These are phyloP conservation scores for Meteorus colon DNA, from an alignment of 2,888 invertebrate genomes.

Conservation along the genomic window DNA sequence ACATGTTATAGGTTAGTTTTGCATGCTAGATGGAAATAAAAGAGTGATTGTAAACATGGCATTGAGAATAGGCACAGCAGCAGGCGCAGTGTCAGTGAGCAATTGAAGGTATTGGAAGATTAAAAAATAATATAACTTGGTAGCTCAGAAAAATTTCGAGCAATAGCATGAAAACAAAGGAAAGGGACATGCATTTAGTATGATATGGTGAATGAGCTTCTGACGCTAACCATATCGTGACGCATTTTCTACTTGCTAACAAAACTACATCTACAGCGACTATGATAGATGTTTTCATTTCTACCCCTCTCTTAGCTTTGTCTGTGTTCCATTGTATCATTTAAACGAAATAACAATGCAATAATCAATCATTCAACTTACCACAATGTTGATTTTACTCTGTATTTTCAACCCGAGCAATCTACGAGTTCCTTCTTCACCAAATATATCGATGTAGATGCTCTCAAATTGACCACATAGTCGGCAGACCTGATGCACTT, in stretches of 20 bases:
- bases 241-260: not conserved
- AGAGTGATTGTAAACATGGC: not conserved
- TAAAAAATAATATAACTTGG: no score
- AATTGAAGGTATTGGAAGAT: no score
- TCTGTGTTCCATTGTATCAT: constrained; percentile 7
- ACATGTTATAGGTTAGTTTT: not conserved
- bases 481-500: constrained; percentile 63
- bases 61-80: not conserved
- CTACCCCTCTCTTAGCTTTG: constrained; percentile 42
- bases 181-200: constrained; percentile 4
- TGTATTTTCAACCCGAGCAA: constrained; percentile 67
- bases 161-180: not conserved
- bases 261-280: constrained; percentile 10
- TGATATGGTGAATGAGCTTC: not conserved
- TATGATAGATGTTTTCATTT: not conserved
- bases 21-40: not conserved
- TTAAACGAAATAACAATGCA: not conserved
- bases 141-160: not conserved
- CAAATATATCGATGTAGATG: constrained; percentile 69
- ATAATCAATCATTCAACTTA: constrained; percentile 55
- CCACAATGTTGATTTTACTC: constrained; percentile 69
- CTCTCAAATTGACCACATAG: constrained; percentile 68
- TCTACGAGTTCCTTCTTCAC: constrained; percentile 67
- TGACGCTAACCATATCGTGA: constrained; percentile 14
- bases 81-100: no score